A percentile compares a stretch with the other conserved stretches of the same genome.
Evolutionary conservation across 1,140 invertebrate species (phyloP).

Genomic region (Halotydeus destructor): DNA sequence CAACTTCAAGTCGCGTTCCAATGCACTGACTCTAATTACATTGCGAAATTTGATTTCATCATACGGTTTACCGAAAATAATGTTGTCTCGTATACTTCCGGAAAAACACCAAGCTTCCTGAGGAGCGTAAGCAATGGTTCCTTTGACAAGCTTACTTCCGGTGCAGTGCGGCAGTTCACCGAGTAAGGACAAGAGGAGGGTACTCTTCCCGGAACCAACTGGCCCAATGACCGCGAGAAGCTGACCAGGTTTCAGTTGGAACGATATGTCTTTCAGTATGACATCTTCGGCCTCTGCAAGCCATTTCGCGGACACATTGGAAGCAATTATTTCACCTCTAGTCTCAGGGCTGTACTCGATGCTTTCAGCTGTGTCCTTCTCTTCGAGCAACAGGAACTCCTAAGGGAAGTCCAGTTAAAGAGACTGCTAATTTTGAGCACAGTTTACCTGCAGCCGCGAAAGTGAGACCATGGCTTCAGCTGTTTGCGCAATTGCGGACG

Average conservation of each 20-base stretch:
- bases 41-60: conserved; percentile 21
- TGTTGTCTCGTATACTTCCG: conserved; percentile 30
- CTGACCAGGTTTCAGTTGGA: conserved; percentile 18
- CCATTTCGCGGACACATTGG: background rate
- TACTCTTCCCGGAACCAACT: conserved; percentile 53
- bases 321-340: background rate
- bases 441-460: conserved; percentile 3
- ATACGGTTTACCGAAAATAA: conserved; percentile 35
- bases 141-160: conserved; percentile 42
- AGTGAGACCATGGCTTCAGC: conserved; percentile 2
- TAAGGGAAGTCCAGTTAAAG: background rate
- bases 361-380: background rate
- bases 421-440: background rate
- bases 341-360: background rate
- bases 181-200: conserved; percentile 54
- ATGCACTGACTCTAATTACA: conserved; percentile 30
- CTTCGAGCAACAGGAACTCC: conserved; percentile 6
- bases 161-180: conserved; percentile 44
- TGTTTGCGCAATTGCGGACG: background rate
- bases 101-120: conserved; percentile 68
- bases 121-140: conserved; percentile 58
- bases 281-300: conserved; percentile 3
- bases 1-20: conserved; percentile 52
- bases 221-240: conserved; percentile 49
- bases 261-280: conserved; percentile 13